These are phyloP conservation scores for Vanessa tameamea DNA, from an alignment of 1,140 invertebrate species.

Conservation along the genomic window DNA sequence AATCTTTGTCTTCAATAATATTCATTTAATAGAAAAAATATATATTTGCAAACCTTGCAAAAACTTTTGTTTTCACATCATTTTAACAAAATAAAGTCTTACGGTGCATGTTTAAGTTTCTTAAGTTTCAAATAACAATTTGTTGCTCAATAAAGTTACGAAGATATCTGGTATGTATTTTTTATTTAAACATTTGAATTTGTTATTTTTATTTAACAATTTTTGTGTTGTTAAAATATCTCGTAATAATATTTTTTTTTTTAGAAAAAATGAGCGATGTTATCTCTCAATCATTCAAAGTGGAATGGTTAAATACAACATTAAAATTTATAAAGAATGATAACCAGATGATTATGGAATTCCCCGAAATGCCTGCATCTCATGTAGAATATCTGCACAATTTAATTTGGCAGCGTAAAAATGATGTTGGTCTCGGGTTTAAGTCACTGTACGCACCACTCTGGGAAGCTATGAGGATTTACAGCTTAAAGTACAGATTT, in stretches of 20 bases:
- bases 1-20: no score
- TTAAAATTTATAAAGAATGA: slow-evolving; percentile 49
- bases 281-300: slow-evolving; percentile 39
- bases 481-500: slow-evolving; percentile 41
- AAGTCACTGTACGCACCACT: slow-evolving; percentile 36
- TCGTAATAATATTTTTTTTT: background rate
- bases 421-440: slow-evolving; percentile 28
- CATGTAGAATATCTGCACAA: slow-evolving; percentile 42
- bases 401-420: slow-evolving; percentile 30
- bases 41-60: no score
- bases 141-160: no score
- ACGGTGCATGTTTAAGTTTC: no score
- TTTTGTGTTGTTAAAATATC: no score
- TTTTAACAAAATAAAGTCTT: background rate
- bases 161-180: no score
- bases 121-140: no score
- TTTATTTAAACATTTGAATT: no score
- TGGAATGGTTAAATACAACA: slow-evolving; percentile 45
- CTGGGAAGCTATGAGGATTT: slow-evolving; percentile 37
- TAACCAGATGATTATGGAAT: slow-evolving; percentile 34
- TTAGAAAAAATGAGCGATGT: slow-evolving; percentile 23
- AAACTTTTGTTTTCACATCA: background rate
- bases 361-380: slow-evolving; percentile 40
- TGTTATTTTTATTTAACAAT: no score
- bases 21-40: no score